Evolutionary conservation across 1,140 invertebrate species (phyloP), one percentile per base, ranked within the genome.

Genomic region (Drosophila nigrodunni): DNA sequence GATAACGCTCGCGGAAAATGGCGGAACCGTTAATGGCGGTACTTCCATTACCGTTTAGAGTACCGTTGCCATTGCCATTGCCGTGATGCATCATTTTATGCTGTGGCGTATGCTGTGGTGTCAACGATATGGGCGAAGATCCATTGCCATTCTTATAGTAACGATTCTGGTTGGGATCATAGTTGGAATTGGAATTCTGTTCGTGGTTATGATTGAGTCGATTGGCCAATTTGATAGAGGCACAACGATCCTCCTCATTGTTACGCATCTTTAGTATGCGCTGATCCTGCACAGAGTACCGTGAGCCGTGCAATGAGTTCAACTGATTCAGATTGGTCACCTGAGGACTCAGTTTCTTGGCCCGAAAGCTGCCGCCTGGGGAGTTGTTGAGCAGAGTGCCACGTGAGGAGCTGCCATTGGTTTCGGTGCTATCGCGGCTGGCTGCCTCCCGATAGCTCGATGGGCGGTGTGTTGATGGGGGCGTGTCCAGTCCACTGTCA

Each of bases 151-250:
- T 91, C 37, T 92, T 91, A 44, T 91, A 88, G 66, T 92, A 92
- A 4, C 85, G 91, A 82, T 92, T 92, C 49, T 92, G 91, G 55
- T 92, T 92, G 30, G 91, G 91, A 91, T 92, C 92, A 46, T 90
- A 89, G 41, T 34, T 49, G 65, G 59, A 34, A n/a, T 18, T 46
- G 68, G 50, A 11, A n/a, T 54, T 71, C 55, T 73, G 74, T 43
- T 71, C 80, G 9, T 85, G 69, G 35, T 91, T 92, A 30, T 91
- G 80, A 57, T 86, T 90, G 3, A 90, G 62, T 2, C 88, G 90
- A 78, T 92, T 92, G 43, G 86, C 77, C 58, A 91, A 74, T 59
- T 90, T 92, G 9, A 92, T 90, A 10, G 89, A 92, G 21, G 89
- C 75, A 44, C 86, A 92, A 49, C 87, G 82, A 57, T 92, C 91